These are phyloP conservation scores for Phoronis australis DNA, from an alignment of 2,888 invertebrate species.

Conservation along the genomic window DNA sequence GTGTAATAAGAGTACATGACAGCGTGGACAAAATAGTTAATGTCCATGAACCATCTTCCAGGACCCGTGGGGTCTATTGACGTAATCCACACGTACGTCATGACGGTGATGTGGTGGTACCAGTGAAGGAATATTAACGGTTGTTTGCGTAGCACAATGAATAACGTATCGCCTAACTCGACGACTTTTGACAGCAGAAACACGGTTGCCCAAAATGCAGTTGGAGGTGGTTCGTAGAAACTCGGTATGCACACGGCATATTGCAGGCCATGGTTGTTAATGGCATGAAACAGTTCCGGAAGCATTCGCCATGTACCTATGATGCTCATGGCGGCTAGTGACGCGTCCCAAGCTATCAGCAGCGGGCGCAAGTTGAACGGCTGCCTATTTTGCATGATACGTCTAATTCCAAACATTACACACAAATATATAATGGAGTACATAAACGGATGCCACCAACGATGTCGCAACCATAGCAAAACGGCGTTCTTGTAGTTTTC, in stretches of 20 bases:
- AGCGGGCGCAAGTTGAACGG: slow-evolving; percentile 75
- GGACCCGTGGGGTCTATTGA: slow-evolving; percentile 26
- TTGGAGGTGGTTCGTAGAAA: slow-evolving; percentile 61
- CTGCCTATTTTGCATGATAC: slow-evolving; percentile 86
- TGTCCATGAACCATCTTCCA: slow-evolving; percentile 39
- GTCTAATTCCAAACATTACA: slow-evolving; percentile 87
- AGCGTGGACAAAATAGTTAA: slow-evolving; percentile 55
- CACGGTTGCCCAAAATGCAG: slow-evolving; percentile 95
- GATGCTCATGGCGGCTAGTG: slow-evolving; percentile 86
- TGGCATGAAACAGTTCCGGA: slow-evolving; percentile 82
- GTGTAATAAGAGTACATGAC: slow-evolving; percentile 55
- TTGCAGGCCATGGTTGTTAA: slow-evolving; percentile 83
- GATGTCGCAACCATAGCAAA: too few relatives aligned
- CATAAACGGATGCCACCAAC: too few relatives aligned
- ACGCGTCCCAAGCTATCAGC: slow-evolving; percentile 83
- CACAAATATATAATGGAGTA: slow-evolving; percentile 72
- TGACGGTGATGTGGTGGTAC: slow-evolving; percentile 54
- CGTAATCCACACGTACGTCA: slow-evolving; percentile 51
- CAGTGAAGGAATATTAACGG: slow-evolving; percentile 55
- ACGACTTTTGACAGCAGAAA: slow-evolving; percentile 93
- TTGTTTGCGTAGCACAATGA: slow-evolving; percentile 49
- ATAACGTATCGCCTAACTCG: slow-evolving; percentile 65
- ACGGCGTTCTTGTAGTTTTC: too few relatives aligned
- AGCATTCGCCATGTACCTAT: slow-evolving; percentile 77
- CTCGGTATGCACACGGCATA: slow-evolving; percentile 80